These are phyloP conservation scores for Larimichthys crocea DNA, from an alignment of 2,113 vertebrate species.

Conservation along the genomic window DNA sequence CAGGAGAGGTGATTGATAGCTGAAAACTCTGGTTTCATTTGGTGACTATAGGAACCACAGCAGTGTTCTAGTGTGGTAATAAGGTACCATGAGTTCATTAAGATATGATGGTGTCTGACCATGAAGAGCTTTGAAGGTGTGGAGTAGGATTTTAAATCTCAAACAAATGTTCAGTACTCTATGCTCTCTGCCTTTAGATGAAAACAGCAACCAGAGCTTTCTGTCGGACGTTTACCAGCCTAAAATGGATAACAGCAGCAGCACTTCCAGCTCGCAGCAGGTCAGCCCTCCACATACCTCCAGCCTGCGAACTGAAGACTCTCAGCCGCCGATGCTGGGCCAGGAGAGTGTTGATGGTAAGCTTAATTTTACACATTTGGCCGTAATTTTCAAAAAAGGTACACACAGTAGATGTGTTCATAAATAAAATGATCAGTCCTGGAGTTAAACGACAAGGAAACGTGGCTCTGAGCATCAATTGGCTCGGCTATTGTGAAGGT, in stretches of 20 bases:
- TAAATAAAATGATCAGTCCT: neutral
- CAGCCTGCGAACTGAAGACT: conserved; percentile 91
- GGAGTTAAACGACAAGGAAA: neutral
- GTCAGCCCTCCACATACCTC: conserved; percentile 90
- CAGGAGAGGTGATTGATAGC: too few species aligned
- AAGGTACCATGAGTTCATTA: too few species aligned
- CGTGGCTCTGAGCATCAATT: neutral
- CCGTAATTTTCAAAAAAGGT: neutral
- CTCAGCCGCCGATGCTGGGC: conserved; percentile 95
- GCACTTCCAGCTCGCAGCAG: conserved; percentile 93
- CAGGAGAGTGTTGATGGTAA: conserved; percentile 94
- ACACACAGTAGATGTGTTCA: neutral
- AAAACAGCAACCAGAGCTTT: conserved; percentile 99
- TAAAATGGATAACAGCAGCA: conserved; percentile 95
- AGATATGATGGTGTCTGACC: too few species aligned
- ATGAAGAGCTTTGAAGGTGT: too few species aligned
- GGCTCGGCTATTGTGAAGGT: too few species aligned
- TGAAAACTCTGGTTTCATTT: too few species aligned
- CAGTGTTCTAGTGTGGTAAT: too few species aligned
- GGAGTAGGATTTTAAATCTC: too few species aligned
- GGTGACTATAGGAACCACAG: too few species aligned
- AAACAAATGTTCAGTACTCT: neutral
- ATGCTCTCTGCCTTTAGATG: conserved; percentile 85
- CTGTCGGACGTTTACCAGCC: conserved; percentile 93
- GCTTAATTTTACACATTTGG: neutral